Percentiles rank a stretch among this genome's conserved stretches.
Conservation (phyloP, 2,888 invertebrate species). For the Tromatobia lineatoria region DNA sequence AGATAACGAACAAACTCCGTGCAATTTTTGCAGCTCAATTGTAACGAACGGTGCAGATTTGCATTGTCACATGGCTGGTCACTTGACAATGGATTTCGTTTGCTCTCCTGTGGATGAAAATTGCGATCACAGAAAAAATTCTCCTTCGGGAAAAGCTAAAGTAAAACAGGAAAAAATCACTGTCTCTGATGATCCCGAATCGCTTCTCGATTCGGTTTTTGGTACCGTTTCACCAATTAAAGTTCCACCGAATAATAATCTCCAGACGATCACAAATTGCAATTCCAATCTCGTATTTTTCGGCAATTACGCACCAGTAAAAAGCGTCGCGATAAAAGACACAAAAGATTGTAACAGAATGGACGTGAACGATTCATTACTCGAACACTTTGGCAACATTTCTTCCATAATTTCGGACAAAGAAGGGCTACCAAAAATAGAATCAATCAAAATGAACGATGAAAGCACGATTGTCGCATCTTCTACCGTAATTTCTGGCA, state of each 20-base stretch:
- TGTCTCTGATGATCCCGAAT: too few relatives aligned
- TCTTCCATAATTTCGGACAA: too few relatives aligned
- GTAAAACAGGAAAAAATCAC: not conserved
- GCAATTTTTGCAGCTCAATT: not conserved
- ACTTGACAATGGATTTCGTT: slow-evolving; percentile 27
- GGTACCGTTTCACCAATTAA: too few relatives aligned
- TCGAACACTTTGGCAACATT: not conserved
- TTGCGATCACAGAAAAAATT: not conserved
- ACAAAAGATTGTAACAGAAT: not conserved
- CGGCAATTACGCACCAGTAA: not conserved
- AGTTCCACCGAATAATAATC: too few relatives aligned
- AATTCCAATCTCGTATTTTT: too few relatives aligned
- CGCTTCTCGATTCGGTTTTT: too few relatives aligned
- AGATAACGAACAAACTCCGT: not conserved
- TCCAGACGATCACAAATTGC: too few relatives aligned
- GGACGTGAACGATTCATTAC: not conserved
- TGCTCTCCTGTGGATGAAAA: not conserved
- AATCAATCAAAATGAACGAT: not conserved
- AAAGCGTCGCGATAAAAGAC: not conserved
- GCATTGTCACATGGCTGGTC: slow-evolving; percentile 52
- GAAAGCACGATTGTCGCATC: not conserved
- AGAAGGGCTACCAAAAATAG: too few relatives aligned
- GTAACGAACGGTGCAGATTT: not conserved
- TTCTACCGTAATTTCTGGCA: too few relatives aligned
- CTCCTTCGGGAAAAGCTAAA: not conserved